Base-by-base conservation (phyloP, 2,113 vertebrate species). In the Trichechus manatus region DNA sequence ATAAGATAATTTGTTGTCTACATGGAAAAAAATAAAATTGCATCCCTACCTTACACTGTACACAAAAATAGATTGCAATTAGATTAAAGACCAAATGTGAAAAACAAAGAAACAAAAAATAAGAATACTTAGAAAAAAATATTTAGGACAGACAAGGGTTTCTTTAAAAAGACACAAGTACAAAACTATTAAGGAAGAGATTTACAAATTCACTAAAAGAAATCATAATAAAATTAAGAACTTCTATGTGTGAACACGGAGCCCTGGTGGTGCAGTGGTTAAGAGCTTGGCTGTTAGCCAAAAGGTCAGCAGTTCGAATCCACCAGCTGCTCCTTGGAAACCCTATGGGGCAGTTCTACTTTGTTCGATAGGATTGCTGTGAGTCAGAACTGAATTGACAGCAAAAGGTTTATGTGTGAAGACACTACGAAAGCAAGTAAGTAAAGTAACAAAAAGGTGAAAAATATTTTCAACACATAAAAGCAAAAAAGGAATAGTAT, bases 31-130 rank as follows among this genome's bases (percentile, higher is more conserved):
- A 93, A 59, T 39, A 66, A 50, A 86, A 47, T 19, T 36, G 6
- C 61, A 61, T 72, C 5, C 4, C 8, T 86, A 61, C 19, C 20
- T 91, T 3, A 89, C 1, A 79, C 5, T 9, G 29, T 9, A 74
- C 5, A 36, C 20, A 89, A 64, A 78, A 50, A 89, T 20, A 82
- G 29, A 77, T 36, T 82, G 0, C 53, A 82, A 42, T 31, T 39
- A 70, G 27, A 36, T 78, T 83, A 87, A 83, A 87, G n/a, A 61
- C 64, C 61, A 96, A 88, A 63, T 61, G 36, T 85, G 20, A 15
- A 75, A 87, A 63, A 72, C 6, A 86, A 93, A 91, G 22, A 96
- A 93, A 89, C 63, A 47, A 56, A 56, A 56, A 56, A 82, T 64
- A 86, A 87, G 14, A 92, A 29, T 66, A 23, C 50, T 47, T 70